These are phyloP conservation scores for Mactra quadrangularis DNA, from an alignment of 1,140 invertebrate species.

Conservation along the genomic window DNA sequence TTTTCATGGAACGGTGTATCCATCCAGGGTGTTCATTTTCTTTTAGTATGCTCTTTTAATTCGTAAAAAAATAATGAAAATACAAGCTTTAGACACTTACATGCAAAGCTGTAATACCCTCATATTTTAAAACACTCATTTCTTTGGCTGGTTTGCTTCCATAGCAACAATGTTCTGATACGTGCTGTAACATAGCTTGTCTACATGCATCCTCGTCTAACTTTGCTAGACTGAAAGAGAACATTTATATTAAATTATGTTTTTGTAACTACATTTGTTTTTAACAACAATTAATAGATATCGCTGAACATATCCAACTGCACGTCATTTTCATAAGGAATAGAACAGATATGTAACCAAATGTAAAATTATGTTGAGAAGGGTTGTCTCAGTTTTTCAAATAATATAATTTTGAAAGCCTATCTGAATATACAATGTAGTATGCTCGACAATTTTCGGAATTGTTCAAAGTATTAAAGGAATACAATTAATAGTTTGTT, in stretches of 20 bases:
- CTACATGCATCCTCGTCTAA: constrained; percentile 84
- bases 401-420: no score
- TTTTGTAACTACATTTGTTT: not conserved
- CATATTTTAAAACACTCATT: constrained; percentile 84
- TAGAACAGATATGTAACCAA: not conserved
- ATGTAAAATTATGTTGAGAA: no score
- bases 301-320: no score
- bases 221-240: constrained; percentile 79
- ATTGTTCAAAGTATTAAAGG: no score
- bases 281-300: not conserved
- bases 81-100: constrained; percentile 15
- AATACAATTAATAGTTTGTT: no score
- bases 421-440: no score
- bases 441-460: no score
- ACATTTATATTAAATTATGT: not conserved
- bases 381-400: no score
- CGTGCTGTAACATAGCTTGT: constrained; percentile 83
- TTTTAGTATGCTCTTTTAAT: no score
- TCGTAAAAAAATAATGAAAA: no score
- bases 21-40: no score
- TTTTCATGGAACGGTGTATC: no score
- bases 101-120: constrained; percentile 85
- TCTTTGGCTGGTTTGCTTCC: constrained; percentile 84
- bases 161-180: constrained; percentile 85
- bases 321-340: not conserved